A percentile compares a stretch with the other conserved stretches of the same genome.
These are phyloP conservation scores for Leucosticte australis DNA, from an alignment of 2,113 vertebrate species.

Conservation along the genomic window DNA sequence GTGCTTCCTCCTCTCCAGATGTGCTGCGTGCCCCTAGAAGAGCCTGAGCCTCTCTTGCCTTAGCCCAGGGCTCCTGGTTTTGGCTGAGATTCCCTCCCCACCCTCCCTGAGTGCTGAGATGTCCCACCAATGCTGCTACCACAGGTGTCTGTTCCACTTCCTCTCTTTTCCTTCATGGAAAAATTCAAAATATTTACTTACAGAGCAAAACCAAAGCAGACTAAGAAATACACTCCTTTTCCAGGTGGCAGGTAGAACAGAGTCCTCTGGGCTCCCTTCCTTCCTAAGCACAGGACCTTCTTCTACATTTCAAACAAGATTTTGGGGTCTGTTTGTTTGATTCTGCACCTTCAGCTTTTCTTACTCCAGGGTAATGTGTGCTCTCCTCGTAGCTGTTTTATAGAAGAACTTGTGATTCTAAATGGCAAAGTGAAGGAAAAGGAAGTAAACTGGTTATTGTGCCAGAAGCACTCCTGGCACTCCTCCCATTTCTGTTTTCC, in stretches of 20 bases:
- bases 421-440: constrained; percentile 30
- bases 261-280: not conserved
- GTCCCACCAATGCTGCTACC: not conserved
- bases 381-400: not conserved
- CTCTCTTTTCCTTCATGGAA: not conserved
- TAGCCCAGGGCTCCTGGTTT: not conserved
- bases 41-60: not conserved
- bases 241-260: not conserved
- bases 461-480: constrained; percentile 26
- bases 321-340: not conserved
- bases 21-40: rapidly evolving
- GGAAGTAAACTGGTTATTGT: constrained; percentile 35
- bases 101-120: not conserved
- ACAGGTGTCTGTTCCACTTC: not conserved
- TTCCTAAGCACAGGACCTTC: not conserved
- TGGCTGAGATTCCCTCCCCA: not conserved
- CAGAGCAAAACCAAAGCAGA: not conserved
- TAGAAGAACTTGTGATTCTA: not conserved
- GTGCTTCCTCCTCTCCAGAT: not conserved
- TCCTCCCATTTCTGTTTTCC: not conserved
- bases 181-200: not conserved
- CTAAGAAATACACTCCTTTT: not conserved
- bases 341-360: not conserved
- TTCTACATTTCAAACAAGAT: not conserved
- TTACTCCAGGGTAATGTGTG: not conserved